Evolutionary conservation across 2,797 vertebrate species (phyloP), one percentile per base, ranked within the genome.

Genomic region (Sciurus vulgaris): DNA sequence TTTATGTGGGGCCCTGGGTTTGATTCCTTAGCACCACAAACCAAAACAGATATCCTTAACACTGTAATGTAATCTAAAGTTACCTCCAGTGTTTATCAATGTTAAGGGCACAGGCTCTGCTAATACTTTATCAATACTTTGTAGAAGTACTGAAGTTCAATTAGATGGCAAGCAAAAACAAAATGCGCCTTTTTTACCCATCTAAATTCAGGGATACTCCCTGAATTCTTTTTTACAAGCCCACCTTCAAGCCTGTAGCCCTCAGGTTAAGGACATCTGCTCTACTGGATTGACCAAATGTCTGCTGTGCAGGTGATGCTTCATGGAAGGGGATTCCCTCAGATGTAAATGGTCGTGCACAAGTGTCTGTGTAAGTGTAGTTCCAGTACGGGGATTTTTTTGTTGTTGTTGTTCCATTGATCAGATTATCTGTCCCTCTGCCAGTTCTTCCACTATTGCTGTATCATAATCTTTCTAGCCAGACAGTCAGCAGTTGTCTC

Each of bases 111-210:
- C 7, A 63, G 44, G 8, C 79, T 92, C 76, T 74, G 12, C 35
- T 83, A 74, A 26, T 63, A 63, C 8, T 38, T 38, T 38, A 69
- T 56, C 47, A 63, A n/a, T 67, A 61, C 83, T 67, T 69, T 22
- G 28, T 49, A 59, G 73, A 86, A 83, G 69, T 78, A 28, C 18
- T 82, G 44, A 78, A 78, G 92, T 93, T 92, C 56, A 61, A 20
- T 65, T 88, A 51, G 73, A 85, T 38, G 67, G 35, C 76, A 28
- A 76, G 38, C 67, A 44, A 87, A 84, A 84, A 35, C 72, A 59
- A 86, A 33, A 41, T n/a, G 38, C 1, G 4, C 10, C 14, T 67
- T 92, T 59, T 4, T 28, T n/a, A 38, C 47, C 13, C 18, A 30
- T 79, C 30, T 67, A 10, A 93, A 22, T 38, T 92, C 35, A 35